Percentiles rank a stretch among this genome's conserved stretches.
Evolutionary conservation across 2,888 invertebrate genomes (phyloP).

Genomic region (Patella pellucida): DNA sequence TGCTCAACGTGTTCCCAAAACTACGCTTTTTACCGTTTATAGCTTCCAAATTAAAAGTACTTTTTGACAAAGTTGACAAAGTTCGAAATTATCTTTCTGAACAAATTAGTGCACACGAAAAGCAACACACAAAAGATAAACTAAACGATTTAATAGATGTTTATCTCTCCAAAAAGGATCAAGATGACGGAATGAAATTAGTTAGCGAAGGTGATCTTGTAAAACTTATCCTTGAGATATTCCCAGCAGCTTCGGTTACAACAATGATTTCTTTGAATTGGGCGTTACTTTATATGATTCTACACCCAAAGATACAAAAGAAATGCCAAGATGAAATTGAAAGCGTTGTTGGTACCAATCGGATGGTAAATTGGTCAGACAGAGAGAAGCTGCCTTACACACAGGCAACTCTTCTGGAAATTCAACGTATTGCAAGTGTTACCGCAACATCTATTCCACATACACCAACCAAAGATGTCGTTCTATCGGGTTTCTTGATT

Average conservation of each 20-base stretch:
- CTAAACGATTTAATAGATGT: neutral
- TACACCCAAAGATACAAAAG: constrained; percentile 35
- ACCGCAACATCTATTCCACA: neutral
- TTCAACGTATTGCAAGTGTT: constrained; percentile 4
- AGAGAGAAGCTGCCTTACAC: neutral
- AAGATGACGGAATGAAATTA: neutral
- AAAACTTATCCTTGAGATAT: constrained; percentile 31
- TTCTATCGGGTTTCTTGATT: constrained; percentile 15
- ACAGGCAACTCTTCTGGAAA: constrained; percentile 19
- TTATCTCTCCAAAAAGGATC: neutral
- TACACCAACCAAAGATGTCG: constrained; percentile 8
- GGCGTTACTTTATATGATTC: constrained; percentile 38
- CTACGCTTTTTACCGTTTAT: neutral
- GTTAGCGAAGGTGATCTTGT: neutral
- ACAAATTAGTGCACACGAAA: neutral
- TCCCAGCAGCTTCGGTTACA: constrained; percentile 43
- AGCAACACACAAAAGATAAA: neutral
- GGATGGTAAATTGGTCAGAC: constrained; percentile 6
- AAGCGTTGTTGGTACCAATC: neutral
- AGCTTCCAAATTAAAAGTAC: neutral
- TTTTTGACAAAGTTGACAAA: neutral
- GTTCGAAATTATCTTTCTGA: neutral
- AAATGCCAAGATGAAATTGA: constrained; percentile 27
- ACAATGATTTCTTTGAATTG: constrained; percentile 37
- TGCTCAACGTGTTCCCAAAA: neutral